Conservation (phyloP, 1,140 invertebrate genomes). For the Asobara japonica region DNA sequence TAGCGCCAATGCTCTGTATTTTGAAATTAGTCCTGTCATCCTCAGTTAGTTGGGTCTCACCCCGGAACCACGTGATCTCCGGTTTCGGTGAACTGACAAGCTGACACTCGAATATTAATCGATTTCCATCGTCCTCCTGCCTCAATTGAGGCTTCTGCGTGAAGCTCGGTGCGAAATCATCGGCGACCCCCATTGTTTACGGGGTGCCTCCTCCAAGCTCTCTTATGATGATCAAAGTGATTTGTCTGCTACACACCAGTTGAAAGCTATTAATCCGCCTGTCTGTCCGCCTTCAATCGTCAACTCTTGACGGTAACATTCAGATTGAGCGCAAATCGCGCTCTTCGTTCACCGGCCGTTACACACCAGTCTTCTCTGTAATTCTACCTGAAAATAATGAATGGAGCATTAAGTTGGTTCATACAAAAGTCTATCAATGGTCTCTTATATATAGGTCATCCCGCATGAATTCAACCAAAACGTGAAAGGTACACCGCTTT, state of each 20-base stretch:
- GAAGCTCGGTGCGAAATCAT: slow-evolving; percentile 97
- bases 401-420: background rate
- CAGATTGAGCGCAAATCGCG: background rate
- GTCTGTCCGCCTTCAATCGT: background rate
- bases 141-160: slow-evolving; percentile 95
- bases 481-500: too few relatives aligned
- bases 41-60: slow-evolving; percentile 83
- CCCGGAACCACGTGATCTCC: slow-evolving; percentile 90
- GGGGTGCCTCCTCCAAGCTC: slow-evolving; percentile 22
- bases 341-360: background rate
- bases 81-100: slow-evolving; percentile 88
- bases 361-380: background rate
- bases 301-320: background rate
- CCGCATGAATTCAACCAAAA: too few relatives aligned
- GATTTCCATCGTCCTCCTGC: slow-evolving; percentile 95
- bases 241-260: background rate
- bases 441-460: too few relatives aligned
- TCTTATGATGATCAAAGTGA: background rate
- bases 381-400: background rate
- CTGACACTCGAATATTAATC: slow-evolving; percentile 94
- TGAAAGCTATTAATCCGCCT: background rate
- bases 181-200: slow-evolving; percentile 78
- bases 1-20: slow-evolving; percentile 83
- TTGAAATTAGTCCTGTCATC: slow-evolving; percentile 87
- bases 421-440: too few relatives aligned